Percentiles rank a stretch among this genome's conserved stretches.
phyloP scores from a whole-genome alignment of 2,113 vertebrate genomes.

The Sceloporus tristichus region DNA sequence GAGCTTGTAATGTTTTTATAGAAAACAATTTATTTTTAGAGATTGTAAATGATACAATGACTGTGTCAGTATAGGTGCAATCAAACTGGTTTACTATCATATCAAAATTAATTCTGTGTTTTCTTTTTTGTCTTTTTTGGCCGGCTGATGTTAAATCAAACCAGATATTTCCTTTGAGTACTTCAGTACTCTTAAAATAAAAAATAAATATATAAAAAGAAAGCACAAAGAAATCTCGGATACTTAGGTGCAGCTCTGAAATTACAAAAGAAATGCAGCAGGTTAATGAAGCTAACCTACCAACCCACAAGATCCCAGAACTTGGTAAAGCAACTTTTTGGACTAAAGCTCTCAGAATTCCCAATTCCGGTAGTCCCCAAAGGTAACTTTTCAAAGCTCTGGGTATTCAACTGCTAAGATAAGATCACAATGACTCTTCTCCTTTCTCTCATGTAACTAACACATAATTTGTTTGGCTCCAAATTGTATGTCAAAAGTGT shows the following conservation, averaged over 20 bases:
- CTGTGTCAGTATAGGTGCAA: slow-evolving; percentile 1
- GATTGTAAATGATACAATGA: slow-evolving; percentile 30
- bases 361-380: too few relatives aligned
- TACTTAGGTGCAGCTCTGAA: slow-evolving; percentile 25
- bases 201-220: not conserved
- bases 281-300: slow-evolving; percentile 27
- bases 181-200: not conserved
- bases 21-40: slow-evolving; percentile 59
- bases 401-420: too few relatives aligned
- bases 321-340: too few relatives aligned
- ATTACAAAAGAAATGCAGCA: not conserved
- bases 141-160: slow-evolving; percentile 49
- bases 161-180: slow-evolving; percentile 60
- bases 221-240: not conserved
- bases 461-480: too few relatives aligned
- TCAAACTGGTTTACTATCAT: slow-evolving; percentile 55
- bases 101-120: slow-evolving; percentile 61
- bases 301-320: not conserved
- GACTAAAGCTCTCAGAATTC: too few relatives aligned
- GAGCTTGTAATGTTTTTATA: slow-evolving; percentile 49
- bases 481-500: too few relatives aligned
- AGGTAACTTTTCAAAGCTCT: too few relatives aligned
- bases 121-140: slow-evolving; percentile 59
- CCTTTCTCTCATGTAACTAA: too few relatives aligned
- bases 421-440: too few relatives aligned